Base-by-base conservation (phyloP, 2,113 vertebrate genomes). In the Pandion haliaetus region DNA sequence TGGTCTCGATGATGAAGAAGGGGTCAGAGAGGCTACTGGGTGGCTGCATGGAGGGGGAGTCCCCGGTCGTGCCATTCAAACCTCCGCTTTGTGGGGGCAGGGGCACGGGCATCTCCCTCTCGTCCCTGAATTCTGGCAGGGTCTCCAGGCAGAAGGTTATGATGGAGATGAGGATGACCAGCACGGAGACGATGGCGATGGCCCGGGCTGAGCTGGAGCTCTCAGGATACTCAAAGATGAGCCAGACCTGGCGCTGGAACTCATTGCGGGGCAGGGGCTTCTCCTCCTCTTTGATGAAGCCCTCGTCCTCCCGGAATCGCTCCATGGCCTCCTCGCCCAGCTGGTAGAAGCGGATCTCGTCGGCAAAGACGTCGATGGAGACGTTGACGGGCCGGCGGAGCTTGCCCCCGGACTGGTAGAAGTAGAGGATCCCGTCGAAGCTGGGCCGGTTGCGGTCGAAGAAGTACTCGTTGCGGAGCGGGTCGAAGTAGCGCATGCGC, bases 211-310 rank as follows among this genome's bases (percentile, higher is more conserved):
- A 98, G 38, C 98, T 98, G 8, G 99, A 99, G 93, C 99, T 99
- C 86, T 99, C 99, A 0, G 99, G 99, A 42, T 99, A 99, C 94
- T 99, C 99, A 21, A 99, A 99, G 52, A 99, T 99, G 24, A 99
- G 99, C 99, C 99, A 99, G n/a, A 99, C 99, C 95, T 99, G 99
- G 50, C 99, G 99, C 96, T 99, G 99, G 95, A 99, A 99, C 90
- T 99, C 99, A 1, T 98, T 98, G 78, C 97, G 94, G 1, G 99
- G 99, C 95, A 99, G 97, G 5, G 99, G 99, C 83, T 99, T 99
- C 93, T 99, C 99, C 91, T 99, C 99, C 29, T 99, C 99, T 45
- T 99, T 98, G 16, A 99, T 98, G 89, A 99, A 99, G 19, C 99
- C 99, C 92, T 99, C 99, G 4, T 99, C 99, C 97, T 99, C 99